Evolutionary conservation across 2,113 vertebrate genomes (phyloP).

Genomic region (Probosciger aterrimus): DNA sequence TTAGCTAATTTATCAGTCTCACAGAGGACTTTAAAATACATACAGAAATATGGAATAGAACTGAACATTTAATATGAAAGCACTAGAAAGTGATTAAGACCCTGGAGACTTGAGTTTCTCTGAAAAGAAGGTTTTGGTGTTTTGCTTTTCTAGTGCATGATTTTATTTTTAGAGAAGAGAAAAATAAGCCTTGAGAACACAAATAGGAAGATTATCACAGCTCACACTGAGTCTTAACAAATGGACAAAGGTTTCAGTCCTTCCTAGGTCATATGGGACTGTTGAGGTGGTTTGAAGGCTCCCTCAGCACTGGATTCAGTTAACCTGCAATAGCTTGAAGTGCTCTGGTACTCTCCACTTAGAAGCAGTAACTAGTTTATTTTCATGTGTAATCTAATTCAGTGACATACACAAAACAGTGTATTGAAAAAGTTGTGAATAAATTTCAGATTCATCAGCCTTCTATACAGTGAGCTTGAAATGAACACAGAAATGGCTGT

Average conservation of each 20-base stretch:
- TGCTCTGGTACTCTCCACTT: background rate
- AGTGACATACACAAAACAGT: background rate
- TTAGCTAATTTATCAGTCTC: background rate
- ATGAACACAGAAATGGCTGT: background rate
- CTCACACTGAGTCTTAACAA: background rate
- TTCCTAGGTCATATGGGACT: background rate
- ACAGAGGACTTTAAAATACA: background rate
- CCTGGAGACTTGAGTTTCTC: background rate
- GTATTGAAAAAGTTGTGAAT: background rate
- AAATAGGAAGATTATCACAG: background rate
- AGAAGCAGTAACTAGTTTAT: background rate
- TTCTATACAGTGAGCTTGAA: background rate
- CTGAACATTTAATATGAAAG: background rate
- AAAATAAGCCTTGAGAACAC: background rate
- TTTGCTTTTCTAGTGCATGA: background rate
- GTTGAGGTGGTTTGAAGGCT: fast-evolving
- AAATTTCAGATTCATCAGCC: background rate
- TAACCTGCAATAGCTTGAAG: background rate
- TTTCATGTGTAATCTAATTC: background rate
- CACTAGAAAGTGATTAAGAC: background rate
- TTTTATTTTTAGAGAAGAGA: background rate
- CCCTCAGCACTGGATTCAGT: background rate
- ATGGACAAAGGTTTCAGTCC: background rate
- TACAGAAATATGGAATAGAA: background rate
- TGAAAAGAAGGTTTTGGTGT: background rate